These are phyloP conservation scores for Propithecus deckenii DNA, from an alignment of 2,797 vertebrate species.

Conservation along the genomic window DNA sequence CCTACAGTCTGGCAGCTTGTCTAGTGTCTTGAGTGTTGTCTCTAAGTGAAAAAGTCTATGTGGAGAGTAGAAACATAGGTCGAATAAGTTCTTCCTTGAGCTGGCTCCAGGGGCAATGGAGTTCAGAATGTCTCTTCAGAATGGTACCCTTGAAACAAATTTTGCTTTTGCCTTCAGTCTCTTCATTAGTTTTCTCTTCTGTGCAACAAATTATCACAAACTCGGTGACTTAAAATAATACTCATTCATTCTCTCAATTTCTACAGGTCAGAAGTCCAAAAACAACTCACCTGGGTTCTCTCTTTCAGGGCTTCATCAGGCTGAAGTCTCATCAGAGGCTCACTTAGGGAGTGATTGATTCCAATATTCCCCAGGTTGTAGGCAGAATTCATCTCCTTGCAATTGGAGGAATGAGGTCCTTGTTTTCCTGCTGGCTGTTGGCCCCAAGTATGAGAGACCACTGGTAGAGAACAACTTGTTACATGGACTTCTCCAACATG, in stretches of 20 bases:
- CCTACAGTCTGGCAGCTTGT: not conserved
- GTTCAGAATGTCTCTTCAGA: not conserved
- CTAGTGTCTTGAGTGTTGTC: not conserved
- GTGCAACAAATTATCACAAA: not conserved
- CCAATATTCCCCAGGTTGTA: not conserved
- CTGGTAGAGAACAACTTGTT: not conserved
- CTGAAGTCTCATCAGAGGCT: not conserved
- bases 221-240: not conserved
- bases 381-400: not conserved
- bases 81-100: not conserved
- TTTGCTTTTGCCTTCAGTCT: not conserved
- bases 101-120: not conserved
- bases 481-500: not conserved
- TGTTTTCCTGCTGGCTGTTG: not conserved
- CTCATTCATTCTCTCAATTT: not conserved
- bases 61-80: not conserved
- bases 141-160: not conserved
- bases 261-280: not conserved
- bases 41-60: not conserved
- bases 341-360: not conserved
- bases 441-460: not conserved
- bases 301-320: not conserved
- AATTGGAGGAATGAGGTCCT: not conserved
- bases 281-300: not conserved
- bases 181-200: not conserved